Evolutionary conservation across 2,888 invertebrate species (phyloP), one percentile per base, ranked within the genome.

Genomic region (Meganola albula): DNA sequence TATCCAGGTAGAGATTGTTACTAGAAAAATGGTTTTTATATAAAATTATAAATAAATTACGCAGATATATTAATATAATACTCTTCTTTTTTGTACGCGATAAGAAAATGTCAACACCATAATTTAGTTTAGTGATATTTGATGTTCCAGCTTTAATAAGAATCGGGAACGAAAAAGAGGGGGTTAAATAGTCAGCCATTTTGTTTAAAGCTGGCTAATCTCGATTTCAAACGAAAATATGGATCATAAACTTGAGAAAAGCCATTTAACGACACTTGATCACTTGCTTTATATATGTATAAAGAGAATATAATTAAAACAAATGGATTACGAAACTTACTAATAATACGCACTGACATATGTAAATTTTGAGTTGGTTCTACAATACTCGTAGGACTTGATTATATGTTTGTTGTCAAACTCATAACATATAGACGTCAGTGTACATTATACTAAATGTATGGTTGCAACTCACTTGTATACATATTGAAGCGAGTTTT

Each of bases 1-100:
- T 64, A 83, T 77, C 71, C 80, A 64, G 68, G 84, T 84, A 85
- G 84, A 76, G 60, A 77, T 85, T 85, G 85, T 85, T 85, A 85
- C 68, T 85, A 84, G 80, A 78, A 72, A 74, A 79, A 76, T 79
- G 80, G 74, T 80, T 84, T 83, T 83, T 83, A 79, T 78, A 77
- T 57, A 54, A 76, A 75, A 70, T 23, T 67, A 67, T 67, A 59
- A 72, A 69, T 63, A 65, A 66, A 66, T 53, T 54, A 63, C 62
- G 63, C 74, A 66, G 61, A 69, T 58, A 58, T n/a, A 55, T 62
- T 63, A 63, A 63, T 53, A 56, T 58, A 55, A 61, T 57, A 48
- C 60, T 58, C 55, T 58, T 67, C 63, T 74, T 68, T 64, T 62
- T 66, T 63, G 44, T 55, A 43, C 51, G 52, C 56, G 60, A 41